Evolutionary conservation across 2,888 invertebrate genomes (phyloP).

Genomic region (Calephelis perditalis): DNA sequence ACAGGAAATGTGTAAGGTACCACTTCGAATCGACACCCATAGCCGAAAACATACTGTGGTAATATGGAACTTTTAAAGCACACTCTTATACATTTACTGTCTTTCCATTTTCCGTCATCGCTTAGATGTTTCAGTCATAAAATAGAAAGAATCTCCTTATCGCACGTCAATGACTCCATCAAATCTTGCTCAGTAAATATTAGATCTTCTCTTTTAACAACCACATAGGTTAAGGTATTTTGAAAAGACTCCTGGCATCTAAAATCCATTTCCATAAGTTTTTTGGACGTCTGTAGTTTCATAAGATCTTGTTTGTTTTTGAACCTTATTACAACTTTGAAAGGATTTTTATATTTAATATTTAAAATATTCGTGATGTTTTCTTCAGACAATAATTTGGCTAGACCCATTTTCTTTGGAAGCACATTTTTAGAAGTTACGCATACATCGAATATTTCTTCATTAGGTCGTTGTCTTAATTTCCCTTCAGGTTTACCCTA

Average conservation of each 20-base stretch:
- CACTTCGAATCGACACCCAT: background rate
- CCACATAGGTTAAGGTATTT: background rate
- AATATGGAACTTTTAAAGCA: background rate
- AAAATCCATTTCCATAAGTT: background rate
- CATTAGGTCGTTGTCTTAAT: background rate
- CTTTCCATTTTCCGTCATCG: background rate
- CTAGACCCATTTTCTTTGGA: background rate
- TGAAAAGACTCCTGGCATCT: background rate
- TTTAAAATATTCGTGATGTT: background rate
- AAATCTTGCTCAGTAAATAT: background rate
- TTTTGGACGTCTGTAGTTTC: background rate
- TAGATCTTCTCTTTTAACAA: background rate
- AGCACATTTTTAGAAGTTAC: background rate
- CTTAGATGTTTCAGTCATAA: background rate
- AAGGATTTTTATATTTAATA: background rate
- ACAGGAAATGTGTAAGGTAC: constrained; percentile 2
- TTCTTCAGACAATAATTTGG: background rate
- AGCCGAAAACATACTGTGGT: background rate
- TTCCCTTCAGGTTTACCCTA: background rate
- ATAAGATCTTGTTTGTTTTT: background rate
- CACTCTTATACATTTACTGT: background rate
- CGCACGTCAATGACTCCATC: background rate
- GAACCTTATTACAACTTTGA: background rate
- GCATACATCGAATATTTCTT: background rate
- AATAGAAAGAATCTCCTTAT: background rate